These are phyloP conservation scores for Graphium colonna DNA, from an alignment of 2,888 invertebrate genomes.

Conservation along the genomic window DNA sequence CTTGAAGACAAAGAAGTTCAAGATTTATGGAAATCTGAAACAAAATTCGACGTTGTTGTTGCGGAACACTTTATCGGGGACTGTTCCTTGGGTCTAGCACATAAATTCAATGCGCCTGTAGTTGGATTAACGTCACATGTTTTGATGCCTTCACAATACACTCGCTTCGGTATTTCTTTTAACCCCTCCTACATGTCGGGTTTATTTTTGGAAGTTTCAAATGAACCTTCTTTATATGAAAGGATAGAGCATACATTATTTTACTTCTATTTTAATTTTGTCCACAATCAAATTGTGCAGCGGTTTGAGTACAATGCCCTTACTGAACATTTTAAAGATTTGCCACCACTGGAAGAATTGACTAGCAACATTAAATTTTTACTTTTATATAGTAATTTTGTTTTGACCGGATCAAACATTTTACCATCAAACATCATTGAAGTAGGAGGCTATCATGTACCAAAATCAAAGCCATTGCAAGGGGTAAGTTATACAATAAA, in stretches of 20 bases:
- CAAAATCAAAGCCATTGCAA: constrained; percentile 56
- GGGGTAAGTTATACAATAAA: too few relatives aligned
- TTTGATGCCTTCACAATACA: constrained; percentile 78
- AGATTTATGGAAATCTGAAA: constrained; percentile 49
- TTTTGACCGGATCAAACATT: constrained; percentile 72
- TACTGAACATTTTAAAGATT: constrained; percentile 59
- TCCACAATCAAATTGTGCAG: constrained; percentile 41
- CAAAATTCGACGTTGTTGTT: constrained; percentile 80
- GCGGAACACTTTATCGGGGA: constrained; percentile 81
- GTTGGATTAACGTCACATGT: constrained; percentile 77
- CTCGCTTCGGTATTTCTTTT: constrained; percentile 76
- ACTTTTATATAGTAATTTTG: constrained; percentile 79
- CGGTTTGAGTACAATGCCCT: constrained; percentile 45
- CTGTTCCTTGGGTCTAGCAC: constrained; percentile 80
- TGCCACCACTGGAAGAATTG: constrained; percentile 74
- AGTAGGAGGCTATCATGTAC: constrained; percentile 80
- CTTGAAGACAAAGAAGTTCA: constrained; percentile 53
- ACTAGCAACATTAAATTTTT: constrained; percentile 70
- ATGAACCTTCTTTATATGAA: constrained; percentile 68
- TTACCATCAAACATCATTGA: constrained; percentile 78
- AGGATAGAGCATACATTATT: constrained; percentile 64
- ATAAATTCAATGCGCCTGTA: constrained; percentile 76
- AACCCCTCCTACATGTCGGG: constrained; percentile 80
- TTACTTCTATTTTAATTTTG: constrained; percentile 32
- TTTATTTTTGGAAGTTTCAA: constrained; percentile 72